These are phyloP conservation scores for Sarcophaga rosellei DNA, from an alignment of 2,888 invertebrate species.

Conservation along the genomic window DNA sequence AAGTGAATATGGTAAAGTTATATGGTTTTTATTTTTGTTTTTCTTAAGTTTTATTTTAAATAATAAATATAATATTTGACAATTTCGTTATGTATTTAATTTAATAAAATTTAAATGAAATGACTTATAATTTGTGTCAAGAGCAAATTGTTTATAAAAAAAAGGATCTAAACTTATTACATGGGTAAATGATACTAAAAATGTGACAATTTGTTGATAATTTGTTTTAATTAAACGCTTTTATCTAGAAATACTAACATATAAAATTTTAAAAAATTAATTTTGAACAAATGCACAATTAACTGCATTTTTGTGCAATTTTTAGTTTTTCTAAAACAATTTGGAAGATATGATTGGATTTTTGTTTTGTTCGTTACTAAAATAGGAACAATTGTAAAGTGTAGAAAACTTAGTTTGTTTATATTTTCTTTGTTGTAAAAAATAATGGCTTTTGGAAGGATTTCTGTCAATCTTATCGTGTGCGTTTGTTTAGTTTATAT, in stretches of 20 bases:
- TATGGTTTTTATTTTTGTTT: too few relatives aligned
- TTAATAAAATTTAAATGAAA: too few relatives aligned
- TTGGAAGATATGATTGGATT: constrained; percentile 45
- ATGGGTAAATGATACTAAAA: too few relatives aligned
- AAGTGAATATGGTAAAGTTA: too few relatives aligned
- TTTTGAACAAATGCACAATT: neutral
- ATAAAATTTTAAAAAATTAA: constrained; percentile 15
- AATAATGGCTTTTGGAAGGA: constrained; percentile 53
- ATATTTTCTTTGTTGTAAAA: constrained; percentile 31
- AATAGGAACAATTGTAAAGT: constrained; percentile 45
- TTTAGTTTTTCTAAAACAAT: constrained; percentile 21
- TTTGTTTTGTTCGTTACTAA: constrained; percentile 44
- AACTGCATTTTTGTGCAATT: neutral
- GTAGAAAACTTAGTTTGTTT: constrained; percentile 34
- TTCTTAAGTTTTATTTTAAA: too few relatives aligned
- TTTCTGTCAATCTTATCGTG: constrained; percentile 45
- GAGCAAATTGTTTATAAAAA: too few relatives aligned
- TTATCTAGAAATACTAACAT: neutral
- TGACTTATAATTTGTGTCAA: too few relatives aligned
- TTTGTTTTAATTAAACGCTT: neutral
- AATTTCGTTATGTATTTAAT: too few relatives aligned
- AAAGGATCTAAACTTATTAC: too few relatives aligned
- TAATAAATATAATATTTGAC: too few relatives aligned
- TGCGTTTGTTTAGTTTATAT: constrained; percentile 26
- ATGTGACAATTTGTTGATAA: neutral